phyloP scores from a whole-genome alignment of 2,888 invertebrate genomes.

The Margaritifera margaritifera region DNA sequence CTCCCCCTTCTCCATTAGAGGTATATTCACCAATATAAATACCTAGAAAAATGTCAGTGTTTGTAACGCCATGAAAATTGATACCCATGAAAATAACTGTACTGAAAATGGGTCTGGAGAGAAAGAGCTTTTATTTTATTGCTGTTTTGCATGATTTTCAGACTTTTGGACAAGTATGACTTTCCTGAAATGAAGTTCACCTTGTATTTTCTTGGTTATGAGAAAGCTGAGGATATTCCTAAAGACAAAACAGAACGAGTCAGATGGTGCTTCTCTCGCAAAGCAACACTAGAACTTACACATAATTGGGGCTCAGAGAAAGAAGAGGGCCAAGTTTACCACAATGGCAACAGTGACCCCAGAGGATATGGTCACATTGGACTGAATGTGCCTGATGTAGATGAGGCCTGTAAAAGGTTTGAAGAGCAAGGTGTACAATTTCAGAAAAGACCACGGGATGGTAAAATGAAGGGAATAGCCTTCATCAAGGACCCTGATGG shows the following conservation, averaged over 20 bases:
- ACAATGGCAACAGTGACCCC: slow-evolving; percentile 92
- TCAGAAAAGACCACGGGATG: slow-evolving; percentile 90
- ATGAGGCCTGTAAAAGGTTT: slow-evolving; percentile 89
- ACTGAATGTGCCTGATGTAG: slow-evolving; percentile 89
- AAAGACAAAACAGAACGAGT: slow-evolving; percentile 81
- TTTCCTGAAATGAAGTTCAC: slow-evolving; percentile 92
- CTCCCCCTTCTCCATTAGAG: no score
- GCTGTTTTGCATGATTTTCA: slow-evolving; percentile 40
- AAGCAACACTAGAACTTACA: slow-evolving; percentile 91
- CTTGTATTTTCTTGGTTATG: slow-evolving; percentile 93
- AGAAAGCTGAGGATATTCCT: slow-evolving; percentile 83
- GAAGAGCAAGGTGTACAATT: slow-evolving; percentile 90
- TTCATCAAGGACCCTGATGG: slow-evolving; percentile 97
- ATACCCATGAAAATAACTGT: no score
- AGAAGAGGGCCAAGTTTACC: slow-evolving; percentile 82
- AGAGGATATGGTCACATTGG: slow-evolving; percentile 94
- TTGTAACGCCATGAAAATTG: no score
- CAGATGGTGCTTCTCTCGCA: slow-evolving; percentile 86
- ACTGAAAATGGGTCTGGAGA: no score
- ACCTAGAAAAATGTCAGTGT: no score
- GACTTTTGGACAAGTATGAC: slow-evolving; percentile 87
- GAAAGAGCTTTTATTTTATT: no score
- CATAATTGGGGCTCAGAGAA: slow-evolving; percentile 97
- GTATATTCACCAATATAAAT: no score
- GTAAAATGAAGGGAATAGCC: slow-evolving; percentile 94